These are phyloP conservation scores for Nesoenas mayeri DNA, from an alignment of 2,113 vertebrate species.

Conservation along the genomic window DNA sequence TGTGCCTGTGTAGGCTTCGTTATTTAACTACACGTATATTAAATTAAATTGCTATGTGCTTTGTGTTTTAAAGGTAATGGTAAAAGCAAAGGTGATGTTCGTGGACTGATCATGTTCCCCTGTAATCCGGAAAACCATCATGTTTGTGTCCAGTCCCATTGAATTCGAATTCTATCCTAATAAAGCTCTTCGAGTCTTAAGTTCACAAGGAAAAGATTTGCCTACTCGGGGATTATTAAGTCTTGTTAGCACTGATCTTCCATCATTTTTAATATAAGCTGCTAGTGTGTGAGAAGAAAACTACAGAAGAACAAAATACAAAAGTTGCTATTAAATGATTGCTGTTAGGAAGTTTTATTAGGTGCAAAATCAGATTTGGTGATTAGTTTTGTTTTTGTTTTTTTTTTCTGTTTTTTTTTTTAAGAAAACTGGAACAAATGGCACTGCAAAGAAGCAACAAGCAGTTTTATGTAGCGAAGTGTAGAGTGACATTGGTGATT, in stretches of 20 bases:
- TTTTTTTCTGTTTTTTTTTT: too few relatives aligned
- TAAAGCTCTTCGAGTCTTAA: not conserved
- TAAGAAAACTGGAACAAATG: not conserved
- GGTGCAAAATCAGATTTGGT: not conserved
- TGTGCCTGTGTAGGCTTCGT: not conserved
- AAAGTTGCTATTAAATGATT: not conserved
- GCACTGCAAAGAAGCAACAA: not conserved
- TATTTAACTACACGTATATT: rapidly evolving
- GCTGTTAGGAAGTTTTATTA: not conserved
- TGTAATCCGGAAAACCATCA: not conserved
- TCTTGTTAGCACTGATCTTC: not conserved
- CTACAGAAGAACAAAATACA: not conserved
- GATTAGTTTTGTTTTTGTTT: not conserved
- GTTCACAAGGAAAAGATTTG: not conserved
- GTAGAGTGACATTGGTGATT: not conserved
- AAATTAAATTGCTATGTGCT: not conserved
- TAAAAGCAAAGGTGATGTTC: not conserved
- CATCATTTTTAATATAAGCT: rapidly evolving
- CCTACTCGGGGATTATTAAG: rapidly evolving
- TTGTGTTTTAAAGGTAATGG: not conserved
- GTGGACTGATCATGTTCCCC: not conserved
- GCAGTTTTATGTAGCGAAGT: not conserved
- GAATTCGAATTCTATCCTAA: not conserved
- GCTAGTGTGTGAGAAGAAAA: not conserved
- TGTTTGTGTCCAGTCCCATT: rapidly evolving